Conservation (phyloP, 2,888 invertebrate species). For the Dexiosoma caninum region DNA sequence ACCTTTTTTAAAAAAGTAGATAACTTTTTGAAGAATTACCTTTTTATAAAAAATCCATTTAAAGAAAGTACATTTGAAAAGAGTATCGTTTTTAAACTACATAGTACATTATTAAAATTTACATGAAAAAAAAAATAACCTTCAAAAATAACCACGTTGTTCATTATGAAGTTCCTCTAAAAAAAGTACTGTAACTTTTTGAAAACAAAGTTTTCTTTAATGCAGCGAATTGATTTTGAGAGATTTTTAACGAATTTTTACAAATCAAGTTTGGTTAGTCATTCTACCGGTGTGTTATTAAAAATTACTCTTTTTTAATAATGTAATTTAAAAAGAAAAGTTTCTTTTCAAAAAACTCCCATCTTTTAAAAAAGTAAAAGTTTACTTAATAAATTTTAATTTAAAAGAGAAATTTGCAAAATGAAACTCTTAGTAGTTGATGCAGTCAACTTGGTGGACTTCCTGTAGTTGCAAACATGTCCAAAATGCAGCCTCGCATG, state of each 20-base stretch:
- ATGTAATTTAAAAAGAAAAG: not conserved
- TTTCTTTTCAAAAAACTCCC: not conserved
- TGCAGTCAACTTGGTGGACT: not conserved
- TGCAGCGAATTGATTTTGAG: no score
- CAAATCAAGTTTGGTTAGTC: no score
- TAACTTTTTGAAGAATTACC: not conserved
- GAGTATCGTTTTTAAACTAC: not conserved
- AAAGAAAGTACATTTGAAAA: not conserved
- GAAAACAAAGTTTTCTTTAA: no score
- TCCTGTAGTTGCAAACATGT: not conserved
- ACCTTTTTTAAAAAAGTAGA: not conserved
- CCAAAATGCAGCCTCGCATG: not conserved
- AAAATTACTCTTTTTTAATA: no score
- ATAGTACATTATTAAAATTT: no score
- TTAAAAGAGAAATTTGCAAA: not conserved
- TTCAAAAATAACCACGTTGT: not conserved
- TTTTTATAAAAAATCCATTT: not conserved
- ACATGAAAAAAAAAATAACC: not conserved
- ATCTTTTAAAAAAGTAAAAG: not conserved
- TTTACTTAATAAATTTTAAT: not conserved
- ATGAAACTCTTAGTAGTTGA: not conserved
- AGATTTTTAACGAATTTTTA: no score
- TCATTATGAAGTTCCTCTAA: not conserved
- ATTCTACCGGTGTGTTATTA: no score
- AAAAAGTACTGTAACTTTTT: no score